Conservation (phyloP, 2,113 vertebrate genomes). For the Axis porcinus region DNA sequence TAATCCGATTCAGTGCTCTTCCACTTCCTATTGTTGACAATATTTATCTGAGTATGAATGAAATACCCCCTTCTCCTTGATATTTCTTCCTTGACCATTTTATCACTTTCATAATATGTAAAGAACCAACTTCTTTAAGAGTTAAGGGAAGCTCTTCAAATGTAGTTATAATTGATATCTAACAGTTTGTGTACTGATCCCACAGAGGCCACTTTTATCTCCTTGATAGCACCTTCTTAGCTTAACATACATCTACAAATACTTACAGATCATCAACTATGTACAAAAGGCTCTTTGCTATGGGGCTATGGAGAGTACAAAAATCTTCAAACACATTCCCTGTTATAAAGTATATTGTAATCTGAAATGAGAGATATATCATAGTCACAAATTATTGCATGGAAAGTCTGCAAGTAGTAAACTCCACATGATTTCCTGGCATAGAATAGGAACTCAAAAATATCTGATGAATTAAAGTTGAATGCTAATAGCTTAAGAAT, state of each 20-base stretch:
- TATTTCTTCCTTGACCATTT: not conserved
- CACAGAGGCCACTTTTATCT: not conserved
- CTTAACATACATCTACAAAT: conserved; percentile 33
- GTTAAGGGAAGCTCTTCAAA: not conserved
- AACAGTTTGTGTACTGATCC: not conserved
- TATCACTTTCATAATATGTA: not conserved
- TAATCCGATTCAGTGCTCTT: not conserved
- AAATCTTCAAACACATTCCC: not conserved
- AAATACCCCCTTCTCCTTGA: not conserved
- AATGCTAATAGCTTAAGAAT: not conserved
- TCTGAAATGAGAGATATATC: not conserved
- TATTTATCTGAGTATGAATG: not conserved
- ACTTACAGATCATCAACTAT: not conserved
- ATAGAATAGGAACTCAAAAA: not conserved
- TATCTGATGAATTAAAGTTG: not conserved
- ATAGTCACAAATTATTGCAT: not conserved
- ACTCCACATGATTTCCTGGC: not conserved
- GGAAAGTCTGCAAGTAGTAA: not conserved
- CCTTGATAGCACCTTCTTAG: not conserved
- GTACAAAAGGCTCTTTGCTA: not conserved
- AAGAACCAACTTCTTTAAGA: not conserved
- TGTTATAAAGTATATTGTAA: not conserved
- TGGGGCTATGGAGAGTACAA: not conserved
- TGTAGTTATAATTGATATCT: not conserved
- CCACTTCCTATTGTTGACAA: not conserved